Base-by-base conservation (phyloP, 2,888 invertebrate genomes). In the Microctonus hyperodae region DNA sequence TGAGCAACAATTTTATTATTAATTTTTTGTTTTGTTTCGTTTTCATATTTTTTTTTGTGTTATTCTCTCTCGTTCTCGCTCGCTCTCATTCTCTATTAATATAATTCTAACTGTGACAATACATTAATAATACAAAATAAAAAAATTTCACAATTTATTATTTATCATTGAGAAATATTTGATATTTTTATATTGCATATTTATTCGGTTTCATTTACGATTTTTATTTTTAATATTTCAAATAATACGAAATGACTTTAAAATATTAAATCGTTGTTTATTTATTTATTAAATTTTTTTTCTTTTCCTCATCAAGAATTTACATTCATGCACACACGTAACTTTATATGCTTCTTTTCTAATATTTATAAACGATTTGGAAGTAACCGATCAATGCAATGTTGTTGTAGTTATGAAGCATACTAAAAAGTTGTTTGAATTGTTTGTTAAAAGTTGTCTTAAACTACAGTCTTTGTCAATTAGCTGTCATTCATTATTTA, bases 401-500 rank as follows among this genome's bases (percentile, higher is more conserved):
- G 64, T 69, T 65, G 68, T 72, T 73, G 70, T 73, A 72, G 58
- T 71, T 16, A 44, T 37, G n/a, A 67, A 74, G 72, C 69, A 70
- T 63, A 67, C 73, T 70, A 76, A 44, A 44, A 77, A 77, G 77
- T n/a, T n/a, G 77, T 79, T 75, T 74, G 76, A 75, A 66, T 75
- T 78, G 75, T 79, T 78, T 78, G 78, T 80, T 80, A 78, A 80
- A 79, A 81, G 78, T 79, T 78, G 78, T 77, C 79, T 81, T 79
- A 81, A 80, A 79, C 82, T 81, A 81, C 79, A 81, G 79, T 78
- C 79, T 79, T 77, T 78, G 76, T 81, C 76, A 76, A 79, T 77
- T 74, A 71, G 74, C 71, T 76, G 74, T 75, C 74, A 73, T 75
- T 75, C 71, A 70, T 71, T n/a, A 48, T 70, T 69, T 65, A 67